phyloP scores from a whole-genome alignment of 2,888 invertebrate species.

The Eilema depressum region DNA sequence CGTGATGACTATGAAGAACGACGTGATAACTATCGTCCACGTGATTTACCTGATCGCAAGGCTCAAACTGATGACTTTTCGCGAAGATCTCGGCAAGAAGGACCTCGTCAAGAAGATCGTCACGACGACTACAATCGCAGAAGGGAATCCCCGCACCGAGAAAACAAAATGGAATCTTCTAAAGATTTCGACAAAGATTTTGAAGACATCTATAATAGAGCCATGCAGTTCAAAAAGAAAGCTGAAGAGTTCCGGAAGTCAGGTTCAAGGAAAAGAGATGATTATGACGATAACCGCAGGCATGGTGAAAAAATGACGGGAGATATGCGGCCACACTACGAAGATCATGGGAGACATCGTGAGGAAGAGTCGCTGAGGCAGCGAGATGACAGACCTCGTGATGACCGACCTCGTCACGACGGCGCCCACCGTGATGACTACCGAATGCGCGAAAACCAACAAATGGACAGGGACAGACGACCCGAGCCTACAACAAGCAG shows the following conservation, averaged over 20 bases:
- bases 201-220: constrained; percentile 72
- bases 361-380: constrained; percentile 34
- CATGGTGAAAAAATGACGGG: constrained; percentile 39
- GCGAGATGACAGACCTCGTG: constrained; percentile 19
- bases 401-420: constrained; percentile 20
- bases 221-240: constrained; percentile 72
- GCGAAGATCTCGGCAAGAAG: constrained; percentile 44
- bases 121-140: constrained; percentile 42
- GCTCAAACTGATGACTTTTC: constrained; percentile 33
- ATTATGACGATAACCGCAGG: constrained; percentile 45
- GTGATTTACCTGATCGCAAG: constrained; percentile 36
- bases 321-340: constrained; percentile 32
- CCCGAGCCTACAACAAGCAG: constrained; percentile 15
- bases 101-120: constrained; percentile 48
- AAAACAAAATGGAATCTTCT: constrained; percentile 40
- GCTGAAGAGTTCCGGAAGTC: constrained; percentile 67
- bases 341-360: constrained; percentile 37
- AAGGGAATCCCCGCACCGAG: constrained; percentile 48
- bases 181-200: constrained; percentile 69
- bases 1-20: constrained; percentile 42
- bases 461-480: constrained; percentile 16
- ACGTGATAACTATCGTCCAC: constrained; percentile 35
- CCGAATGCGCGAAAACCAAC: constrained; percentile 14
- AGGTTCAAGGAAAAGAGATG: constrained; percentile 42
- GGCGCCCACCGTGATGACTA: constrained; percentile 28